Base-by-base conservation (phyloP, 2,797 vertebrate genomes). In the Falco rusticolus region DNA sequence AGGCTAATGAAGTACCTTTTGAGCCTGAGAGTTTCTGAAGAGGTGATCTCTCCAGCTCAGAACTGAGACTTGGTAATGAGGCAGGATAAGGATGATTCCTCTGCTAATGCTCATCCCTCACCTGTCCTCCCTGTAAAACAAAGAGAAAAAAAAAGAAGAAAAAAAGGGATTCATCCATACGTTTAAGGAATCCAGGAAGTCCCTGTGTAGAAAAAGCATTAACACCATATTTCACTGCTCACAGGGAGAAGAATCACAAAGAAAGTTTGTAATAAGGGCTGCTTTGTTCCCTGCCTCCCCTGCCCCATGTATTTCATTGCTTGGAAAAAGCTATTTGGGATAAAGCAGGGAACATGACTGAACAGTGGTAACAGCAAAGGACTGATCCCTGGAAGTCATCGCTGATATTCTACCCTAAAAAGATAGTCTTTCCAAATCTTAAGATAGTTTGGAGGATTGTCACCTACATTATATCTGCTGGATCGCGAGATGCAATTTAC, bases 1-100 rank as follows among this genome's bases (percentile, higher is more conserved):
- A 93, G 60, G 66, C 45, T 95, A 93, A 97, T 83, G 80, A 95
- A 96, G 84, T 60, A 80, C 76, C 89, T 94, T 96, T 89, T 75
- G 87, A 95, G 93, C 85, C 68, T 74, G 45, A 90, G 90, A 93
- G 84, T 26, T 92, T 92, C 79, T 79, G 87, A 96, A 90, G 82
- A 91, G 87, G 61, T 68, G 79, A 89, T 93, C 64, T 94, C 86
- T 90, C 71, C 56, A 89, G 75, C 78, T 80, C 75, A 87, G 75
- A 94, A 47, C 53, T 82, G 70, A 87, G 84, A 77, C 33, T 69
- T 5, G 1, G 21, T 90, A 96, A 93, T 74, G 77, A 96, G 84
- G 41, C 68, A 92, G 74, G 33, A 90, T 86, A 84, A 94, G 39
- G 66, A 90, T 50, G 54, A 86, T 66, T 84, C 87, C 18, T 72